Evolutionary conservation across 2,888 invertebrate species (phyloP), one percentile per base, ranked within the genome.

Genomic region (Cephalotes varians): DNA sequence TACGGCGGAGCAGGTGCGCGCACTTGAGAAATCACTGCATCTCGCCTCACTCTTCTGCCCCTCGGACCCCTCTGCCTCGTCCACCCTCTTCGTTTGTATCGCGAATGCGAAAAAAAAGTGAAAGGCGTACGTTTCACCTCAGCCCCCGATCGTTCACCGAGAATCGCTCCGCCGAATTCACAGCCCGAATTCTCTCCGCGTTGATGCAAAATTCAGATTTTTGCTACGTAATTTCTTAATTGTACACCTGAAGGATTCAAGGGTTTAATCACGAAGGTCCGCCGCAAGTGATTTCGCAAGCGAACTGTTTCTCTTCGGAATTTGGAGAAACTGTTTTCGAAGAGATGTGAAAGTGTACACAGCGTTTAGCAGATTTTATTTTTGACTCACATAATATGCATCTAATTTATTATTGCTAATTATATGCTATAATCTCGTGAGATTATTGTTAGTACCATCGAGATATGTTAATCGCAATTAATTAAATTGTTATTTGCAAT

Each of bases 11-110:
- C 89, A 89, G 90, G 88, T 89, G 89, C 72, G 76, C 85, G 49
- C 28, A 85, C 90, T 89, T 90, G 89, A 85, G 89, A 90, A 89
- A 90, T 89, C 90, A 88, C 81, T 79, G 56, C 84, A 31, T 58
- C 85, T 80, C 28, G 51, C 67, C 72, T 44, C 51, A 44, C 64
- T n/a, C 21, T 37, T 9, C 31, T 65, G 31, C 47, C 21, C 34
- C 56, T 62, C 64, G 31, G 9, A 2, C 18, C 18, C n/a, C n/a
- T n/a, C 51, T 37, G 25, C 18, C 73, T 60, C 9, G 31, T 56
- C 4, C 21, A 40, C 65, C 25, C 25, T 69, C 44, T 44, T 7
- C 21, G 21, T n/a, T 25, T 56, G 60, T 34, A 77, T 71, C 65
- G 34, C 9, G 9, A 28, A n/a, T 25, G 47, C 47, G 73, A 21